Evolutionary conservation across 1,140 invertebrate species (phyloP).

Genomic region (Patella vulgata): DNA sequence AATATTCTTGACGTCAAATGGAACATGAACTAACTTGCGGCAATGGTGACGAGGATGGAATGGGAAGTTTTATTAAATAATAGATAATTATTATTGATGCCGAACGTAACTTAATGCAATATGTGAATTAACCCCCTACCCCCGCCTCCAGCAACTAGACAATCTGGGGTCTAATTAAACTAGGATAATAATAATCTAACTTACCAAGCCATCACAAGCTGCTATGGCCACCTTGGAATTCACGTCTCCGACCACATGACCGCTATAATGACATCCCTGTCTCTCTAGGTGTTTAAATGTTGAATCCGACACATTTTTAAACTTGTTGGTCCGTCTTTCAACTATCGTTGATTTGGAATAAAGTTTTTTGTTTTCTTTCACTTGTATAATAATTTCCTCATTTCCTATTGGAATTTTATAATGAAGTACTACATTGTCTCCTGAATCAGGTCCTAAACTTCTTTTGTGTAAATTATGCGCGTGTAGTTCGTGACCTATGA

Average conservation of each 20-base stretch:
- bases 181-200: no score
- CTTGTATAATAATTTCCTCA: slow-evolving; percentile 70
- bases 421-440: slow-evolving; percentile 63
- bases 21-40: no score
- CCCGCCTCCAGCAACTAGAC: no score
- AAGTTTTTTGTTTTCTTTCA: slow-evolving; percentile 75
- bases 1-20: no score
- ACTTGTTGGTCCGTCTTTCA: slow-evolving; percentile 72
- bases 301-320: slow-evolving; percentile 63
- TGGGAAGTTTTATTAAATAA: no score
- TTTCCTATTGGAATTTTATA: slow-evolving; percentile 71
- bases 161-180: no score
- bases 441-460: slow-evolving; percentile 36
- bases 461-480: slow-evolving; percentile 27
- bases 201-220: slow-evolving; percentile 85
- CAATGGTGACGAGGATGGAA: no score
- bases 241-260: slow-evolving; percentile 75
- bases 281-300: slow-evolving; percentile 21
- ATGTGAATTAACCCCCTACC: no score
- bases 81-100: no score
- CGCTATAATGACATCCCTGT: slow-evolving; percentile 78
- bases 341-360: slow-evolving; percentile 77
- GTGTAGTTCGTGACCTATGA: slow-evolving; percentile 71
- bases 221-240: slow-evolving; percentile 79
- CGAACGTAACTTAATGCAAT: no score